Evolutionary conservation across 1,140 invertebrate species (phyloP), one percentile per base, ranked within the genome.

Genomic region (Brachionus rubens): DNA sequence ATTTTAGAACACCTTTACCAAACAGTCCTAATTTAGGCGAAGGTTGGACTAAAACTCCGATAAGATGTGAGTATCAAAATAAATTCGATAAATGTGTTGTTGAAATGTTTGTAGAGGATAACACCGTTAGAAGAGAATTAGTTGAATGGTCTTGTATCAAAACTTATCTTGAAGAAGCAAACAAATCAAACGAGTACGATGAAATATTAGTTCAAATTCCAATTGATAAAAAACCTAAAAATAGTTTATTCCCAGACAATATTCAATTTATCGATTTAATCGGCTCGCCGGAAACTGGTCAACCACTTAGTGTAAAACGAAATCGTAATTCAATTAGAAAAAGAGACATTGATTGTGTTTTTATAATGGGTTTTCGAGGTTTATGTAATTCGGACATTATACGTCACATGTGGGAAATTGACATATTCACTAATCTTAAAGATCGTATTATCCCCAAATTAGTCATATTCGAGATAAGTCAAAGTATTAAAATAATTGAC

Each of bases 191-290:
- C 16, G 6, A 48, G 16, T 48, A 48, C 19, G 46, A 48, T 48
- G 46, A 48, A 48, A 48, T 48, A 48, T n/a, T 48, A n/a, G 12
- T 48, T 48, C 46, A 48, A 48, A n/a, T 48, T n/a, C 46, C 46
- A 21, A n/a, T 48, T 1, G 16, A 16, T 1, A 6, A 16, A n/a
- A 48, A 48, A 16, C 46, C 46, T n/a, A 48, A n/a, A 21, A 10
- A 48, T 6, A 48, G 46, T 21, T n/a, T n/a, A 48, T 56, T 56
- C 12, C 26, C 52, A 14, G 52, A 56, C 6, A 56, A 30, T 14
- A 19, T 56, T 12, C 52, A 56, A 56, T 30, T 56, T 56, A 14
- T 56, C 14, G 52, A 56, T n/a, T 26, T 56, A 14, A 56, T 56
- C n/a, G 52, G 52, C 14, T 14, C 24, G n/a, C n/a, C n/a, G n/a